Evolutionary conservation across 1,140 invertebrate genomes (phyloP).

Genomic region (Drosophila fuyamai): DNA sequence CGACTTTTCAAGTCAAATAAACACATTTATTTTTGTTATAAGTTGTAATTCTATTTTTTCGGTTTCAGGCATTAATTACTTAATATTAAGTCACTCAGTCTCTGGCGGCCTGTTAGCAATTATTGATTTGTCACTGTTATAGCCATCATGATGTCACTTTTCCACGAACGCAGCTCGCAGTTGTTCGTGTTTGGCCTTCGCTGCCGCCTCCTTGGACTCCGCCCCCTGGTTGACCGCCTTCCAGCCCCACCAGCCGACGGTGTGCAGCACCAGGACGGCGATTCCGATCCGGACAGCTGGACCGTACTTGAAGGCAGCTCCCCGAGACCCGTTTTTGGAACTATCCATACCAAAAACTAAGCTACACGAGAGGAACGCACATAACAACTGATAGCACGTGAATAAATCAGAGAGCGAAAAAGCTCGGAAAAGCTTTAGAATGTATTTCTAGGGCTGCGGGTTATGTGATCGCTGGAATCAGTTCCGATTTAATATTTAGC

Average conservation of each 20-base stretch:
- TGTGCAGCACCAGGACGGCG: constrained; percentile 61
- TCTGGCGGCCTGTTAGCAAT: neutral
- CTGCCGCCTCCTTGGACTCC: constrained; percentile 24
- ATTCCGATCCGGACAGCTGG: constrained; percentile 63
- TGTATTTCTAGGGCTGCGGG: constrained; percentile 23
- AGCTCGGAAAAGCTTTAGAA: constrained; percentile 28
- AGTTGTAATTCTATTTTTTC: neutral
- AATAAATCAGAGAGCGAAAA: constrained; percentile 12
- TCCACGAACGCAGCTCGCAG: constrained; percentile 40
- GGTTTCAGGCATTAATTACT: neutral
- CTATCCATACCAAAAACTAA: constrained; percentile 40
- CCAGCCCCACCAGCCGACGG: constrained; percentile 64
- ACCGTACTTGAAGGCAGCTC: constrained; percentile 24
- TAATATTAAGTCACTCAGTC: constrained; percentile 3
- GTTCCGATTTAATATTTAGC: constrained; percentile 12
- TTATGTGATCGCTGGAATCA: constrained; percentile 7
- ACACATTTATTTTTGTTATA: neutral
- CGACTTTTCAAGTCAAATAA: neutral
- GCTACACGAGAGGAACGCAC: neutral
- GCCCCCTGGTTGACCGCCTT: constrained; percentile 38
- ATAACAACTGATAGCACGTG: constrained; percentile 36
- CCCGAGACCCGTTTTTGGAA: constrained; percentile 25
- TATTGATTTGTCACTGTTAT: neutral
- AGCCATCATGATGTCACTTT: constrained; percentile 25
- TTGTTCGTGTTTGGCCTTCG: constrained; percentile 44